Evolutionary conservation across 2,888 invertebrate genomes (phyloP).

Genomic region (Metallyticus violacea): DNA sequence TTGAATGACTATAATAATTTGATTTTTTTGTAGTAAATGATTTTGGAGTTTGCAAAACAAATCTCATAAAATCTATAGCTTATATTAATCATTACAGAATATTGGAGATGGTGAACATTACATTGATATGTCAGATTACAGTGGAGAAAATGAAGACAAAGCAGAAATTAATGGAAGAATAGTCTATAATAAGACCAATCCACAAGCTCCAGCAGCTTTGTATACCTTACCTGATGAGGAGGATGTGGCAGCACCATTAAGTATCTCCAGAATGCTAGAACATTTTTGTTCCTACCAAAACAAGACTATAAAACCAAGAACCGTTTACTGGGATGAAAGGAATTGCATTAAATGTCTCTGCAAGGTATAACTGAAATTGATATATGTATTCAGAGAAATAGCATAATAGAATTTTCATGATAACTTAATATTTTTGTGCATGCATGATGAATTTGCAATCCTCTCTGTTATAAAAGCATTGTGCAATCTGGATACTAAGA

Average conservation of each 20-base stretch:
- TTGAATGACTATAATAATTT: too few relatives aligned
- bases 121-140: neutral
- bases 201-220: neutral
- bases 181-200: neutral
- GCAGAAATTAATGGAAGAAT: neutral
- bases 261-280: neutral
- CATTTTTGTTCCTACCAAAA: neutral
- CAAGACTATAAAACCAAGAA: neutral
- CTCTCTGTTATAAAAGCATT: too few relatives aligned
- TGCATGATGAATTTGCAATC: too few relatives aligned
- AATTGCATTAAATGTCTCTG: slow-evolving; percentile 31
- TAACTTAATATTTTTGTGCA: too few relatives aligned
- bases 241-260: neutral
- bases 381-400: too few relatives aligned
- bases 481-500: too few relatives aligned
- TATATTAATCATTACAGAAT: neutral
- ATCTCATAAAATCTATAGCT: too few relatives aligned
- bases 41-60: too few relatives aligned
- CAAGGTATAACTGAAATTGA: slow-evolving; percentile 19
- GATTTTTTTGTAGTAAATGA: too few relatives aligned
- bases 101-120: neutral
- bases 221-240: neutral
- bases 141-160: neutral
- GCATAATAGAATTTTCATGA: too few relatives aligned
- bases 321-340: slow-evolving; percentile 21